phyloP scores from a whole-genome alignment of 2,113 vertebrate species.

The Xiphias gladius region DNA sequence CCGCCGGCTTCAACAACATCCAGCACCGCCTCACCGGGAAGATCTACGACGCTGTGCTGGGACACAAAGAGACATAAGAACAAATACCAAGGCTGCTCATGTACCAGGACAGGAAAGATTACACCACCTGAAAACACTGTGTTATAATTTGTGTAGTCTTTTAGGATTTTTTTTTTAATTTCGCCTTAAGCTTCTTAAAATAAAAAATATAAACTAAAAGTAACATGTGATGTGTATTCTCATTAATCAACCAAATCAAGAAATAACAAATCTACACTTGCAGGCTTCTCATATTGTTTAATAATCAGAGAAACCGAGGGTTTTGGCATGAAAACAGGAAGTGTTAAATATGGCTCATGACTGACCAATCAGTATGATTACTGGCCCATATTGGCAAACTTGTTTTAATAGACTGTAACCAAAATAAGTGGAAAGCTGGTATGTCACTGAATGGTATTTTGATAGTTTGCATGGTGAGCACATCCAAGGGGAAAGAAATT shows the following conservation, averaged over 20 bases:
- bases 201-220: neutral
- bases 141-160: neutral
- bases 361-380: too few species aligned
- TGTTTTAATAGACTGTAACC: too few species aligned
- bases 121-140: neutral
- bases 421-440: too few species aligned
- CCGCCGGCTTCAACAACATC: slow-evolving; percentile 85
- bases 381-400: too few species aligned
- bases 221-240: neutral
- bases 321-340: neutral
- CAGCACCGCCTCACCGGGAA: slow-evolving; percentile 84
- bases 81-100: neutral
- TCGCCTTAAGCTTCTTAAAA: neutral
- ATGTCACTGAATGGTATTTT: too few species aligned
- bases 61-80: slow-evolving; percentile 75
- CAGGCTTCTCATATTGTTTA: neutral
- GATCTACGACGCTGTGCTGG: slow-evolving; percentile 88
- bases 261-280: neutral
- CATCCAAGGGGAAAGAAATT: neutral
- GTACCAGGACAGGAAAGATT: neutral
- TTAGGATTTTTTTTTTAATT: neutral
- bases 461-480: neutral
- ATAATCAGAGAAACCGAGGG: neutral
- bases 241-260: neutral
- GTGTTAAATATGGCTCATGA: too few species aligned